phyloP scores from a whole-genome alignment of 2,113 vertebrate genomes.

The Poicephalus meyeri region DNA sequence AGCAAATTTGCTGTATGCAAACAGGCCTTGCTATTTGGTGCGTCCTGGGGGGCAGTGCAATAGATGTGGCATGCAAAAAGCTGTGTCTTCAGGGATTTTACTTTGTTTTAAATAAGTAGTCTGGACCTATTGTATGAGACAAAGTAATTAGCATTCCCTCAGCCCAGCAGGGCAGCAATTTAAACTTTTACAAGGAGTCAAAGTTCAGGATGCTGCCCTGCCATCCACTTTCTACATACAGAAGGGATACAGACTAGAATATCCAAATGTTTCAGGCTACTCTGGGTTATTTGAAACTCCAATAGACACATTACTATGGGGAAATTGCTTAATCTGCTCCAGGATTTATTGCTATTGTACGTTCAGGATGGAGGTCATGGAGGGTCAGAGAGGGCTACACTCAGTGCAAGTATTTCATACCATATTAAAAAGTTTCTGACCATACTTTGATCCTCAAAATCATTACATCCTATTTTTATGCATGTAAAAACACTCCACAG shows the following conservation, averaged over 20 bases:
- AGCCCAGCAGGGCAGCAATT: conserved; percentile 64
- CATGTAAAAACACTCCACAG: conserved; percentile 63
- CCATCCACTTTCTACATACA: conserved; percentile 64
- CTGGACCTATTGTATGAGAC: conserved; percentile 29
- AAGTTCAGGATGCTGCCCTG: conserved; percentile 56
- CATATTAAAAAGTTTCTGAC: conserved; percentile 68
- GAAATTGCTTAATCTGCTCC: conserved; percentile 64
- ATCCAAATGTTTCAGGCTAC: conserved; percentile 56
- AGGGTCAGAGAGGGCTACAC: conserved; percentile 14
- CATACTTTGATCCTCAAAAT: conserved; percentile 73
- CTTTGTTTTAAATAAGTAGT: conserved; percentile 59
- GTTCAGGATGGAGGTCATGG: not conserved
- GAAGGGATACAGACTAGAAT: conserved; percentile 57
- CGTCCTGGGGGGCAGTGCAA: not conserved
- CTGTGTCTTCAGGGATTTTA: conserved; percentile 21
- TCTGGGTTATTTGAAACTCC: conserved; percentile 65
- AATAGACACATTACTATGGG: conserved; percentile 41
- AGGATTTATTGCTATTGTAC: conserved; percentile 70
- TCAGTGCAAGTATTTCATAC: conserved; percentile 39
- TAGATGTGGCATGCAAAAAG: conserved; percentile 63
- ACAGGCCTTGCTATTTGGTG: not conserved
- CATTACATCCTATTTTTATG: conserved; percentile 69
- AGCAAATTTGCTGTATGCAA: not conserved
- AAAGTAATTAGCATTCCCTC: conserved; percentile 73
- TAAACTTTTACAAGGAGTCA: conserved; percentile 70